Evolutionary conservation across 2,113 vertebrate genomes (phyloP), one percentile per base, ranked within the genome.

Genomic region (Takifugu flavidus): DNA sequence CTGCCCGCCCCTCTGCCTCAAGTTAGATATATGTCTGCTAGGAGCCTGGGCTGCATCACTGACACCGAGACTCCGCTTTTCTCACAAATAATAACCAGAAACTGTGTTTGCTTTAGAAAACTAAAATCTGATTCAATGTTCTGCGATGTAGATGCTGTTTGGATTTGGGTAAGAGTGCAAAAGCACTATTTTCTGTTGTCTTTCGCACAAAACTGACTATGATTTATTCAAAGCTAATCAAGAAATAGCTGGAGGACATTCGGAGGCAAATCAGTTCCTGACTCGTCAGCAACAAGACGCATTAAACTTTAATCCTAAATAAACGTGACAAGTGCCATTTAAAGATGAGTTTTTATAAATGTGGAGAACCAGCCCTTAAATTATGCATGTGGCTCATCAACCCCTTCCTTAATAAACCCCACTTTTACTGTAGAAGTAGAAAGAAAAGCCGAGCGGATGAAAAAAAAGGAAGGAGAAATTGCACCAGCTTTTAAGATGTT

Each of bases 261-360:
- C 76, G 84, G 55, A 74, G 56, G 78, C 66, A 72, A 87, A 86
- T 89, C 81, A 75, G 85, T 87, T 87, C 6, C 62, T 51, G 60
- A 74, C 69, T 86, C 74, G 68, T 63, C 25, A 67, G 56, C 65
- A 78, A 82, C 77, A 67, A 72, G 75, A 82, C 58, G 14, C 75
- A 88, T 90, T 88, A 87, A 89, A 90, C 74, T 88, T 86, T 88
- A 85, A 86, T 88, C 78, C 74, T 88, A 88, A 89, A 89, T 86
- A 91, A 92, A 94, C 89, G 70, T 78, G 92, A 89, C 86, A 77
- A 83, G 52, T 93, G 92, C 93, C 92, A 92, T 93, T 89, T 87
- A 91, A 93, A 84, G 90, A 92, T 92, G 92, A 75, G 69, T 72
- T 86, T 87, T 86, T 79, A 82, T 72, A 92, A 91, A 91, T 85